Base-by-base conservation (phyloP, 2,113 vertebrate species). In the Cynoglossus semilaevis region DNA sequence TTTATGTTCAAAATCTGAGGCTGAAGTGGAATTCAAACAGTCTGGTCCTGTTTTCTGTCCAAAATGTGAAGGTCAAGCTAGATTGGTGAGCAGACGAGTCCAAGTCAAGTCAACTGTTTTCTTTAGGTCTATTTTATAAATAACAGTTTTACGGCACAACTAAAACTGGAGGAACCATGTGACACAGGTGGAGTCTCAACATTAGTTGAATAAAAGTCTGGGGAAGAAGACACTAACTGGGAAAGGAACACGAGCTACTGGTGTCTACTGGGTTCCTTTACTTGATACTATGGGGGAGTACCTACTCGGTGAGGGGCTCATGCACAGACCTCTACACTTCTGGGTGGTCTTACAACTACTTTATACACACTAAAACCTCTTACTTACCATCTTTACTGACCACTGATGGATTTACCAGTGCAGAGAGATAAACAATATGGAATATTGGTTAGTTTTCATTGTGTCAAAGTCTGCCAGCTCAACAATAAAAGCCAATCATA, bases 361-460 rank as follows among this genome's bases (percentile, higher is more conserved):
- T 46, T 72, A 85, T 84, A 58, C 6, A 66, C 52, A 49, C 58
- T 29, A 29, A 29, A 2, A 29, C 22, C 22, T 52, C 58, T 58
- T 45, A 85, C 95, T 96, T 94, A 98, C 96, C 95, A 91, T 93
- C 91, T 94, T 97, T 77, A 93, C 79, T 80, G 94, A 96, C 95
- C 95, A 95, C 96, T 97, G 94, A 87, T 84, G 91, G 87, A 60
- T 77, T 69, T 57, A 79, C 36, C 53, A 56, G 74, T 68, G 63
- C 52, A 64, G 63, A 67, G 91, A 90, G 87, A 88, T 80, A 91
- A 89, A 85, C 73, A 82, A 77, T 65, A 81, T 3, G 52, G 59
- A 29, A 74, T 57, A 67, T 65, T 34, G 51, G 69, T 88, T 87
- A 88, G 85, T 64, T 14, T 15, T 72, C 50, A 79, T 40, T n/a